phyloP scores from a whole-genome alignment of 2,797 vertebrate species.

The Mastacembelus armatus region DNA sequence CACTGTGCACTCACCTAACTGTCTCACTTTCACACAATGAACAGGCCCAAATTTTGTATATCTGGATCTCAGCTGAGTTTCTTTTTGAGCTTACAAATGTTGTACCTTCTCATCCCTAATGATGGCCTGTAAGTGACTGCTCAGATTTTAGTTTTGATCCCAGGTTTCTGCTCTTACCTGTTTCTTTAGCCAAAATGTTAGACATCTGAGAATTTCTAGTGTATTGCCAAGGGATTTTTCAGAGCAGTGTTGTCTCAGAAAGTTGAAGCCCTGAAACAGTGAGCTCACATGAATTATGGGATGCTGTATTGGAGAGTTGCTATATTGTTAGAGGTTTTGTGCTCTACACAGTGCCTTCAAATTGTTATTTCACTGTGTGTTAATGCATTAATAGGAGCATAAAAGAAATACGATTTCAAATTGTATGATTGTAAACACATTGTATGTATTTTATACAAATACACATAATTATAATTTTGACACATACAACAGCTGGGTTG shows the following conservation, averaged over 20 bases:
- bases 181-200: conserved; percentile 2
- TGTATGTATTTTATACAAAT: not conserved
- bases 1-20: conserved; percentile 8
- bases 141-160: not conserved
- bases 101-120: not conserved
- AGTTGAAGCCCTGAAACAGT: not conserved
- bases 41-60: too few species aligned
- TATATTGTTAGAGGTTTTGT: conserved; percentile 6
- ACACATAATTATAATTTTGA: not conserved
- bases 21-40: not conserved
- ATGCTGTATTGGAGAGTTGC: not conserved
- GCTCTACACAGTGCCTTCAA: conserved; percentile 16
- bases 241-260: too few species aligned
- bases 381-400: too few species aligned
- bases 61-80: not conserved
- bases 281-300: not conserved
- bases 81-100: not conserved
- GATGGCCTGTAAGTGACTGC: not conserved
- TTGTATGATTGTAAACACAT: too few species aligned
- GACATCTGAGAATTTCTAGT: not conserved
- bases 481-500: too few species aligned
- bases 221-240: not conserved
- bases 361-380: conserved; percentile 37
- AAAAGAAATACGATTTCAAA: too few species aligned
- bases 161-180: not conserved